Base-by-base conservation (phyloP, 2,797 vertebrate genomes). In the Gymnothorax reevesii region DNA sequence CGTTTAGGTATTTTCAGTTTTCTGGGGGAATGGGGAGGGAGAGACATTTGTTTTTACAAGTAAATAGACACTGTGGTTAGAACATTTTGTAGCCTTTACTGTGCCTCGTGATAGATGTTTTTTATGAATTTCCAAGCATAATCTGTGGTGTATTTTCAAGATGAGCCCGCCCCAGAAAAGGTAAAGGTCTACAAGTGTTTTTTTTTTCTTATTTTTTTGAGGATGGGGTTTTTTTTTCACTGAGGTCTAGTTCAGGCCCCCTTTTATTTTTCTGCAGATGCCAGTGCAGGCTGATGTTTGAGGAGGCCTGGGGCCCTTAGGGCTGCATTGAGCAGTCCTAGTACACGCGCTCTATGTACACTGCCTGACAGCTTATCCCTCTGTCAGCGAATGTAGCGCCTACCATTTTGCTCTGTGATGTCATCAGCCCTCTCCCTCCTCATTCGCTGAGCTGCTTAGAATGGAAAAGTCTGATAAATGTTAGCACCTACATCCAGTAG, bases 41-140 rank as follows among this genome's bases (percentile, higher is more conserved):
- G 33, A 42, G 33, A 42, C 33, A 42, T 1, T 42, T 42, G 33
- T 42, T 42, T 42, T 42, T 42, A 42, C 33, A 42, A 42, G 33
- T 42, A 42, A 42, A 42, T 42, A 42, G 33, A 42, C 33, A 42
- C 33, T 42, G 33, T 42, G 2, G 33, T 42, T 42, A 42, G 2
- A 73, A 3, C 27, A 85, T 86, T 85, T 88, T 42, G 33, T 83
- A 86, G 88, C 90, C 90, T 88, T 88, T 88, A 89, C 10, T 10
- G 89, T 86, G 87, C 84, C 88, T 86, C 83, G 25, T 73, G 69
- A 73, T 69, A 27, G 27, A 73, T 73, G 12, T 17, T 15, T 1
- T 15, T 15, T 75, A 42, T 3, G 49, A 13, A 27, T 42, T 17
- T 3, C 13, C 8, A 3, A 15, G 15, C 20, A 25, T 25, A 13